phyloP scores from a whole-genome alignment of 2,888 invertebrate species.

The Drosophila flavopinicola region DNA sequence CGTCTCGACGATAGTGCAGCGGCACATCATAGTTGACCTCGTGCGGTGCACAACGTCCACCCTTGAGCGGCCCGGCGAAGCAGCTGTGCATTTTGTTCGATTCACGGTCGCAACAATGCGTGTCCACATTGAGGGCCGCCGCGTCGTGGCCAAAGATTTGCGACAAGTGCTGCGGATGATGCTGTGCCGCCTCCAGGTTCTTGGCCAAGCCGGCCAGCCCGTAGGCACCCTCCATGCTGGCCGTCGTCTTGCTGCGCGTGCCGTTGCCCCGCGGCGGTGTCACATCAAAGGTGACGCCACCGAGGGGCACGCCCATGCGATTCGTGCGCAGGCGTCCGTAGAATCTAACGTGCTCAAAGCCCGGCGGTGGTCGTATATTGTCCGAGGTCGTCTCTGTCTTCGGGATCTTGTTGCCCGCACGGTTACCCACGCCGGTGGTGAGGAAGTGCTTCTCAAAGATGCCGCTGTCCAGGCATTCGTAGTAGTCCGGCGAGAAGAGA shows the following conservation, averaged over 20 bases:
- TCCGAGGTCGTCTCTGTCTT: background rate
- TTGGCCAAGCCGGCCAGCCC: slow-evolving; percentile 54
- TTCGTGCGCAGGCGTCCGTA: slow-evolving; percentile 59
- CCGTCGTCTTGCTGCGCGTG: background rate
- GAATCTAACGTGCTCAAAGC: slow-evolving; percentile 29
- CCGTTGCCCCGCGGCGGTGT: background rate
- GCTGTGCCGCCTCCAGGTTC: slow-evolving; percentile 21
- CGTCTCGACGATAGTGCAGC: slow-evolving; percentile 7
- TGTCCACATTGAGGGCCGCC: slow-evolving; percentile 14
- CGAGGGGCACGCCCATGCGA: slow-evolving; percentile 48
- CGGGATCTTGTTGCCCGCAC: slow-evolving; percentile 13
- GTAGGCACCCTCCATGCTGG: slow-evolving; percentile 23
- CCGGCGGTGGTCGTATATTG: slow-evolving; percentile 43
- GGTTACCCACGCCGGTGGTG: slow-evolving; percentile 36
- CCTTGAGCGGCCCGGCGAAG: slow-evolving; percentile 35
- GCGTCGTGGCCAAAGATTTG: slow-evolving; percentile 42
- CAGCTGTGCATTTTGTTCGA: slow-evolving; percentile 20
- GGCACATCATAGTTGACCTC: slow-evolving; percentile 35
- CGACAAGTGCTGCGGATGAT: slow-evolving; percentile 14
- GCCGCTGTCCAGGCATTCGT: background rate
- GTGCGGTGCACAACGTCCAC: slow-evolving; percentile 23
- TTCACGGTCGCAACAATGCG: slow-evolving; percentile 2
- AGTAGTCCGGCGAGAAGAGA: background rate
- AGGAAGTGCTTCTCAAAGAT: slow-evolving; percentile 56
- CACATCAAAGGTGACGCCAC: slow-evolving; percentile 55